Base-by-base conservation (phyloP, 2,888 invertebrate species). In the Drosophila mulleri region DNA sequence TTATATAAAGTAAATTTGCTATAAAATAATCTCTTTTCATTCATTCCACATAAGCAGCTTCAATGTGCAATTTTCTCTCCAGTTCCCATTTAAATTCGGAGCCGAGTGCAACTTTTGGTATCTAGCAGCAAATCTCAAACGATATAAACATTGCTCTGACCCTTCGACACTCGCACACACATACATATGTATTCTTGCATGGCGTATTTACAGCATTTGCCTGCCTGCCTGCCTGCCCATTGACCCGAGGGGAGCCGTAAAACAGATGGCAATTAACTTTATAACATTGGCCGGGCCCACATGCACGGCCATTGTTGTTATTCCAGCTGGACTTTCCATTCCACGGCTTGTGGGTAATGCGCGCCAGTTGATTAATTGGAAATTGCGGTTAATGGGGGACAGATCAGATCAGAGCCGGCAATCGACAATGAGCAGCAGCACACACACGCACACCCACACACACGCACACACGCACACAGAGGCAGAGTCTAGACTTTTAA, bases 211-310 rank as follows among this genome's bases (percentile, higher is more conserved):
- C 45, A 54, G 45, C 56, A 56, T 58, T 39, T 54, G 64, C n/a
- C 37, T 23, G 52, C 7, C 29, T 29, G 29, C 29, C 29, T 29
- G 29, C 29, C 29, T 29, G 29, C 29, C 42, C 47, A 56, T 57
- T 60, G 57, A 23, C 48, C 57, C 53, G 37, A 29, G 50, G 57
- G 63, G 39, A 67, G 54, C 75, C 61, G 71, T 75, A 48, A 75
- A 86, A 75, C 73, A 72, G 82, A 72, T 87, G 89, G 87, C 84
- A 86, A 86, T 89, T 86, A 84, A 89, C 85, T 86, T 87, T 86
- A 89, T 82, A 89, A 82, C 85, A 89, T 89, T 87, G 87, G 77
- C 75, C 63, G 47, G 66, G 81, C 67, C 77, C 80, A 75, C 70
- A 72, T 85, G 83, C 73, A 82, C 57, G 54, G 53, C 64, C 67